Conservation (phyloP, 2,113 vertebrate genomes). For the Hippopotamus amphibius region DNA sequence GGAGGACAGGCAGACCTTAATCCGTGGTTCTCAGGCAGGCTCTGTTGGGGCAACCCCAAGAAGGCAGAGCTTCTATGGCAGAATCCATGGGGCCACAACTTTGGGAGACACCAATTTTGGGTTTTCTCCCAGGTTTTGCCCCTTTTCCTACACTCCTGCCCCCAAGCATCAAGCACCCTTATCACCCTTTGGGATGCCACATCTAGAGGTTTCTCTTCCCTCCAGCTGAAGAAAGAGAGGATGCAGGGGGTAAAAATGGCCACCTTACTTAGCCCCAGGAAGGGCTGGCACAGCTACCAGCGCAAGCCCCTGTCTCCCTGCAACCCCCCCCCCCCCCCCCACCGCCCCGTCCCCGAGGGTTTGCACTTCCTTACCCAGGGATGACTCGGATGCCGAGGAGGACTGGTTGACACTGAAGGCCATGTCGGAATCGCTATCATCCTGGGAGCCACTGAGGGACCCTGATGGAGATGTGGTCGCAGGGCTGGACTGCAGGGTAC, state of each 20-base stretch:
- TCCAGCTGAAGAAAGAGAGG: neutral
- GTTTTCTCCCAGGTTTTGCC: neutral
- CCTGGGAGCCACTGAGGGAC: conserved; percentile 94
- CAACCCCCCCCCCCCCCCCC: rapidly evolving
- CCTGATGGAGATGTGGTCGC: conserved; percentile 91
- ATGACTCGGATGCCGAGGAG: conserved; percentile 97
- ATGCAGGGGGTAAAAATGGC: rapidly evolving
- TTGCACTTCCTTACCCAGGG: conserved; percentile 91
- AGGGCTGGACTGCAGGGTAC: conserved; percentile 94
- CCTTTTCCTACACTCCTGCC: too few species aligned
- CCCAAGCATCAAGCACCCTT: neutral
- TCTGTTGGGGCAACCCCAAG: neutral
- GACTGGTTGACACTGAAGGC: conserved; percentile 97
- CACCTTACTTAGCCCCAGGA: neutral
- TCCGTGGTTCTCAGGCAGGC: neutral
- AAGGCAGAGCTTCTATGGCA: neutral
- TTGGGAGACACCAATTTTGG: neutral
- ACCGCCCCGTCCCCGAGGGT: neutral
- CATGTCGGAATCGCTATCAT: conserved; percentile 98
- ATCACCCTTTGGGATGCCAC: neutral
- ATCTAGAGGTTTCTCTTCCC: neutral
- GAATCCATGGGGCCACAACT: neutral
- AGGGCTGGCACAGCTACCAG: neutral
- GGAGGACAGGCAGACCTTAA: neutral
- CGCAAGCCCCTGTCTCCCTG: neutral